These are phyloP conservation scores for Calliscelio sp. DNA, from an alignment of 2,888 invertebrate species.

Conservation along the genomic window DNA sequence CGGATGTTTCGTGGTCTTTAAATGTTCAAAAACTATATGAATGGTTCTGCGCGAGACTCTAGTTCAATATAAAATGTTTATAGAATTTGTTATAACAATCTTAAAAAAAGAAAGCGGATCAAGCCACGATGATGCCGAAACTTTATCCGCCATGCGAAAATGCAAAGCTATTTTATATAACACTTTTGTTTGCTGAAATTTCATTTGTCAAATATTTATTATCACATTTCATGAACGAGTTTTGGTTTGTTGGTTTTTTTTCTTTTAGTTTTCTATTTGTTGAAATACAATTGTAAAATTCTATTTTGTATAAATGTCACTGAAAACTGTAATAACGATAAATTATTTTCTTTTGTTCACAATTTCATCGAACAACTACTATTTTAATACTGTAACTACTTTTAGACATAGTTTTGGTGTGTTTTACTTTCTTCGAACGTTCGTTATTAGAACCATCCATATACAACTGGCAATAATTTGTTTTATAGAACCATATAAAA, in stretches of 20 bases:
- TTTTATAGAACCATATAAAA: conserved; percentile 38
- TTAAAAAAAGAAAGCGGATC: conserved; percentile 31
- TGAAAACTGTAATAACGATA: conserved; percentile 31
- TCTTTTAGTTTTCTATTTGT: not conserved
- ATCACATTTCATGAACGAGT: conserved; percentile 65
- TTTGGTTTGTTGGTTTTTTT: conserved; percentile 1
- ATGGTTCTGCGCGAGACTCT: conserved; percentile 36
- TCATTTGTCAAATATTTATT: conserved; percentile 42
- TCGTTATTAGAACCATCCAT: conserved; percentile 62
- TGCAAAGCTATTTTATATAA: conserved; percentile 46
- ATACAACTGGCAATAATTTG: conserved; percentile 1
- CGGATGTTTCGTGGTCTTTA: conserved; percentile 46
- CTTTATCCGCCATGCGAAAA: conserved; percentile 23
- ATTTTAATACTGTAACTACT: conserved; percentile 31
- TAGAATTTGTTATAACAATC: conserved; percentile 24
- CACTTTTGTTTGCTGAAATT: conserved; percentile 1
- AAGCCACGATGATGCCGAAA: not conserved
- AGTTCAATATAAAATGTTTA: conserved; percentile 38
- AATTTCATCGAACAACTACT: conserved; percentile 19
- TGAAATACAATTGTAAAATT: too few relatives aligned
- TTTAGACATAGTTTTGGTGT: conserved; percentile 50
- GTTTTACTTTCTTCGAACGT: conserved; percentile 62
- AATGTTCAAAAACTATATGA: conserved; percentile 56
- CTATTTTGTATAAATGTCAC: conserved; percentile 27
- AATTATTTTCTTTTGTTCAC: not conserved